Base-by-base conservation (phyloP, 2,113 vertebrate genomes). In the Myiozetetes cayanensis region DNA sequence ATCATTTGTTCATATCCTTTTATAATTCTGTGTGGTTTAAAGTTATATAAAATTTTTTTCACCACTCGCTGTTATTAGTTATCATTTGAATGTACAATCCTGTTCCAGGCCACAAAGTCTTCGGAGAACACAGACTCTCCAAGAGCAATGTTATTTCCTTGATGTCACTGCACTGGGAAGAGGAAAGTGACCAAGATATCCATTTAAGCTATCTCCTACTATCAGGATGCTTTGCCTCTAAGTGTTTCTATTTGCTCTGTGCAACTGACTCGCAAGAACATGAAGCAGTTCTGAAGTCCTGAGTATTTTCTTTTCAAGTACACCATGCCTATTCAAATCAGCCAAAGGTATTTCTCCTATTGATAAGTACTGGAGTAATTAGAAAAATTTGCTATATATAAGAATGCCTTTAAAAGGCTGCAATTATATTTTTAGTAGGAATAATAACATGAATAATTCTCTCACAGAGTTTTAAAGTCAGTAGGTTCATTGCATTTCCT, bases 41-140 rank as follows among this genome's bases (percentile, higher is more conserved):
- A 63, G 58, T 92, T 95, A 87, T 49, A 61, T 91, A 87, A 94
- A 95, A 81, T 43, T 12, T 89, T 89, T 96, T 91, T 91, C 61
- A 47, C 71, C 39, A 39, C 55, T 95, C 28, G 28, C 17, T 70
- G 63, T 27, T 70, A 14, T 30, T 78, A 89, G 43, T 71, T 92
- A n/a, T 84, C 80, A 81, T 35, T 79, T 73, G 53, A 87, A 47
- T 74, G 61, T 37, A 79, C 47, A 92, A 1, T 49, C 74, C 37
- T 63, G 39, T 75, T 95, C 85, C 77, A 85, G 84, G 47, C 84
- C 87, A 93, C 77, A 87, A 68, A 63, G 20, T 41, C 58, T 63
- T 81, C 14, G 12, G 59, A 70, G 53, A 92, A 59, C 41, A 73
- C 28, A 81, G 53, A 46, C 8, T 35, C 35, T 79, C 28, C 76